Conservation (phyloP, 53 echinoderm and acorn worm genomes). For the Echinometra lucunter region DNA sequence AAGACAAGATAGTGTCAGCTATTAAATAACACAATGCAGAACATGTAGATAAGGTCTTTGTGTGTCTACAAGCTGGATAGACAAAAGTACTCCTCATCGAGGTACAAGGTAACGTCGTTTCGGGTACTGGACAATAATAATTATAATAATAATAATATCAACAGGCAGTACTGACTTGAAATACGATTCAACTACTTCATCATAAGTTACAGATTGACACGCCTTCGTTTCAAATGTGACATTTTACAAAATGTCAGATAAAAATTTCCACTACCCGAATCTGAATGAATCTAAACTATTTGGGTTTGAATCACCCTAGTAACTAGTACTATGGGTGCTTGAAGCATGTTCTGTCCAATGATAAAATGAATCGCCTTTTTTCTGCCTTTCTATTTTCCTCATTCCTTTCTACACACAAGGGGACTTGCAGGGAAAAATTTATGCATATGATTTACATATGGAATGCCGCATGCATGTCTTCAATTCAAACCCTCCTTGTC, state of each 20-base stretch:
- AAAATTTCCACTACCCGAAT: conserved; percentile 46
- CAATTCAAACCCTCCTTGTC: conserved; percentile 37
- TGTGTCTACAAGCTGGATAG: conserved; percentile 55
- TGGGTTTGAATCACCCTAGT: conserved; percentile 24
- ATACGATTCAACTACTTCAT: conserved; percentile 53
- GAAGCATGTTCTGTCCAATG: conserved; percentile 61
- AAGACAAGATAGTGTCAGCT: conserved; percentile 43
- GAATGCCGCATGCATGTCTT: conserved; percentile 71
- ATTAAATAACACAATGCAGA: conserved; percentile 60
- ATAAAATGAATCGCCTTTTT: conserved; percentile 42
- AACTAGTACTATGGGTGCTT: not conserved
- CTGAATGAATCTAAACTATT: conserved; percentile 53
- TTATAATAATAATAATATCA: conserved; percentile 55
- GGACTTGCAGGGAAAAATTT: conserved; percentile 45
- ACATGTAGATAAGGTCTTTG: conserved; percentile 51
- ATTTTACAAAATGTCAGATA: conserved; percentile 14
- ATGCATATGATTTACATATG: conserved; percentile 66
- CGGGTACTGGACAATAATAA: conserved; percentile 70
- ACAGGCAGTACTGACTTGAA: conserved; percentile 72
- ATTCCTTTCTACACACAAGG: conserved; percentile 45
- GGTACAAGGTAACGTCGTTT: conserved; percentile 65
- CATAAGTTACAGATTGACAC: conserved; percentile 58
- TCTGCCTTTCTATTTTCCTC: conserved; percentile 43
- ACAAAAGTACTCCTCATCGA: conserved; percentile 69
- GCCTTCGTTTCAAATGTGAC: conserved; percentile 42